Evolutionary conservation across 2,888 invertebrate species (phyloP), one percentile per base, ranked within the genome.

Genomic region (Galerucella pusilla): DNA sequence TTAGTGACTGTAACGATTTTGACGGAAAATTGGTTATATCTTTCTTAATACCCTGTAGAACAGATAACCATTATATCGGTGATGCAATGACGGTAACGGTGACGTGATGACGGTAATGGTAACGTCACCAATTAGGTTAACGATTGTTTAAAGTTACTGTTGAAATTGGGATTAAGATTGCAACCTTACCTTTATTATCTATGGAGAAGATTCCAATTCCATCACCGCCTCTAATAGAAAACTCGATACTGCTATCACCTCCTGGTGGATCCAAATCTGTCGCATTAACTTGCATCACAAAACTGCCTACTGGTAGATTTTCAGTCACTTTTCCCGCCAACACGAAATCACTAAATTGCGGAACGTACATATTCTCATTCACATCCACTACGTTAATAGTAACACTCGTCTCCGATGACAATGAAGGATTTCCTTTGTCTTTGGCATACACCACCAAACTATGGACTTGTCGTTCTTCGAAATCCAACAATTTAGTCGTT

Each of bases 141-240:
- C 28, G 28, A 46, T 10, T 46, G 46, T 46, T 46, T 46, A 12
- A 46, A 46, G 46, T 1, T 46, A 46, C 10, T 11, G 46, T 11
- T 46, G 14, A 49, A 12, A 49, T 49, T 49, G 14, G 14, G 12
- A 49, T 49, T 11, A 49, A 49, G 12, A 4, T 49, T 49, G 12
- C 35, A 28, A 61, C 12, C 78, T 90, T 87, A 96, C 97, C 97
- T 89, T 94, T 91, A 84, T 93, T 92, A 86, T 97, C 97, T 78
- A 99, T 95, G 81, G 94, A 91, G 90, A 99, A 99, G 81, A 94
- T 92, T 42, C 98, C 97, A 84, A 97, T 91, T 57, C 98, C 98
- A 84, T 95, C 93, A 65, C 98, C 98, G 68, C 94, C 96, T 59
- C 94, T 90, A 81, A 97, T 93, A 83, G 94, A 94, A 89, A 97